Evolutionary conservation across 2,113 vertebrate genomes (phyloP), one percentile per base, ranked within the genome.

Genomic region (Athene noctua): DNA sequence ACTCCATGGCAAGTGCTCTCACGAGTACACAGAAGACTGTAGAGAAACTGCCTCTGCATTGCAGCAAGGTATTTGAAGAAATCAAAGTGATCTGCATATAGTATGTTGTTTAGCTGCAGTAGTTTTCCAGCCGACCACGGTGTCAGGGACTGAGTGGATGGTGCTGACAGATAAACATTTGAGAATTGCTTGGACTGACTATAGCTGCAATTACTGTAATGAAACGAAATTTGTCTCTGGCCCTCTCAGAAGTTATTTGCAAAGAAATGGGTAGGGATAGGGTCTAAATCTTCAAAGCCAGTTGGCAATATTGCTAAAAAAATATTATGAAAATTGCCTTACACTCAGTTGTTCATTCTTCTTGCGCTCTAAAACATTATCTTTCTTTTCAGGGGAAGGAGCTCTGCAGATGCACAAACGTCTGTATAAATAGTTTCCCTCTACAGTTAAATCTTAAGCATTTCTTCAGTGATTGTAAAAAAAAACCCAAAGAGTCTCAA

Each of bases 11-110:
- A 6, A 86, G 9, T 8, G 18, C 20, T 84, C 44, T 91, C 30
- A 15, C 7, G 44, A 86, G 57, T 44, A 32, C 57, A 49, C 13
- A 30, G 68, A 51, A 84, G 84, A 36, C 34, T 57, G 70, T 81
- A 51, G 54, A 82, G 83, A 58, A 90, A 34, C 23, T 95, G 86
- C 83, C 94, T 93, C 96, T 95, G 94, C 96, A 94, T 94, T 97
- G 96, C 96, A 97, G 95, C 86, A 95, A 92, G 89, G 92, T 89
- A 47, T 89, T 75, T 70, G 92, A 91, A 90, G 89, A 79, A 87
- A 94, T 67, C 77, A 68, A 77, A 96, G 66, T 55, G 86, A 95
- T 97, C 94, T 95, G 92, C 96, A 92, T 95, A 95, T 42, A 75
- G 80, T 13, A 23, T 51, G 32, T 51, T 94, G 91, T 97, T 94